Evolutionary conservation across 2,113 vertebrate species (phyloP).

Genomic region (Eulemur rufifrons): DNA sequence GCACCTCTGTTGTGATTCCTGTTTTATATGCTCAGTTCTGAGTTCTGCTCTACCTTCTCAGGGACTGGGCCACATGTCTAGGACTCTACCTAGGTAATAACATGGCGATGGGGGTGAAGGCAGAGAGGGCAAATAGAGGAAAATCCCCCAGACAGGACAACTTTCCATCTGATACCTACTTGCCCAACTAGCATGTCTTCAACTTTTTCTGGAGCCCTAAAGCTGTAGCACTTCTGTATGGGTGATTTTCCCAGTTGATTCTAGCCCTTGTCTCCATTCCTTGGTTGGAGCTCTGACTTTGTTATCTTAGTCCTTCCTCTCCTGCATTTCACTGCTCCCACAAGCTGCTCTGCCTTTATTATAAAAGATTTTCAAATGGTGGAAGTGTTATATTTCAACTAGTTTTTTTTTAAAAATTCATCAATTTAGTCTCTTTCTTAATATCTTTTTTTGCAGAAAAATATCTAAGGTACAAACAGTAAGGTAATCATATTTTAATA

Average conservation of each 20-base stretch:
- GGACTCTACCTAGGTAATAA: neutral
- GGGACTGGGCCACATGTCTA: neutral
- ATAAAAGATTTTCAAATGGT: neutral
- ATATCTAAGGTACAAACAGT: neutral
- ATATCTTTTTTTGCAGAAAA: neutral
- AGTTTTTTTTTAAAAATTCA: neutral
- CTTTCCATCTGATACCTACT: neutral
- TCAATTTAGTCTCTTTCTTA: neutral
- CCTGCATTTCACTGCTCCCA: neutral
- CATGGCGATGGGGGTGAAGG: rapidly evolving
- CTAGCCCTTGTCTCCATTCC: neutral
- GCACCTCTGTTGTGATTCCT: neutral
- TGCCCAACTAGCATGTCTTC: neutral
- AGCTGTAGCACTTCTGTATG: neutral
- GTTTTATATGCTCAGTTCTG: neutral
- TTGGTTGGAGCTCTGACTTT: neutral
- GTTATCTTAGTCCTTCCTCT: neutral
- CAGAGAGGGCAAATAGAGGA: neutral
- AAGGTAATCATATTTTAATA: neutral
- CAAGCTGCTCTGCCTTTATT: neutral
- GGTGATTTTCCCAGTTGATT: neutral
- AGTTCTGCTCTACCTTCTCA: neutral
- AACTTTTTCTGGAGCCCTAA: neutral
- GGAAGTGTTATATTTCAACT: neutral
- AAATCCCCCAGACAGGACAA: neutral